These are phyloP conservation scores for Gibbula magus DNA, from an alignment of 2,888 invertebrate species.

Conservation along the genomic window DNA sequence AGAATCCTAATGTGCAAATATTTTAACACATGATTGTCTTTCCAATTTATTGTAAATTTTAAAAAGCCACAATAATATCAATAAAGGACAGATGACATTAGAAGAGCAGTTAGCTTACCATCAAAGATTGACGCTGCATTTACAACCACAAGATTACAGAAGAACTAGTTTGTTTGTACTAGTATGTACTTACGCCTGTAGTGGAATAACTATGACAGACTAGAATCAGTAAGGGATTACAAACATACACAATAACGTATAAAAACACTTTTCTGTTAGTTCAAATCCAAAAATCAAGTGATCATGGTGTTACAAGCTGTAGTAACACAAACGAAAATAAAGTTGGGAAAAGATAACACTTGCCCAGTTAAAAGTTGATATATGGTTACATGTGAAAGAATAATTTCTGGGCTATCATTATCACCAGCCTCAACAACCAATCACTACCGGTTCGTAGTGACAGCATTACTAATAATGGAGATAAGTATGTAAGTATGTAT, in stretches of 20 bases:
- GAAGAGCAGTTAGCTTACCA: neutral
- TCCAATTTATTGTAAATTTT: constrained; percentile 13
- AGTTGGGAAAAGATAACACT: neutral
- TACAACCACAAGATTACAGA: constrained; percentile 17
- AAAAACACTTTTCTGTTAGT: constrained; percentile 21
- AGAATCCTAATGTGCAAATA: neutral
- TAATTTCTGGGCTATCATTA: constrained; percentile 19
- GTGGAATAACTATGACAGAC: constrained; percentile 15
- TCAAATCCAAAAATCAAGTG: constrained; percentile 11
- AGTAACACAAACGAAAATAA: constrained; percentile 5
- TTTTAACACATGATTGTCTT: constrained; percentile 18
- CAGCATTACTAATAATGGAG: constrained; percentile 2
- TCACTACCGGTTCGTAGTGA: neutral
- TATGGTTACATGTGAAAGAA: neutral
- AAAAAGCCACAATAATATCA: constrained; percentile 15
- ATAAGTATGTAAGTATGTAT: constrained; percentile 21
- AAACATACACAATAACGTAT: constrained; percentile 12
- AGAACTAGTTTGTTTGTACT: neutral
- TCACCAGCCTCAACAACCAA: neutral
- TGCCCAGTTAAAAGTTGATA: constrained; percentile 1
- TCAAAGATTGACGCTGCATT: constrained; percentile 7
- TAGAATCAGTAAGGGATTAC: constrained; percentile 20
- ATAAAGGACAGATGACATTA: neutral
- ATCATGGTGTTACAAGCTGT: neutral
- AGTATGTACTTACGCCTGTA: constrained; percentile 7